Percentiles rank a stretch among this genome's conserved stretches.
Evolutionary conservation across 2,888 invertebrate genomes (phyloP).

Genomic region (Acleris emargana): DNA sequence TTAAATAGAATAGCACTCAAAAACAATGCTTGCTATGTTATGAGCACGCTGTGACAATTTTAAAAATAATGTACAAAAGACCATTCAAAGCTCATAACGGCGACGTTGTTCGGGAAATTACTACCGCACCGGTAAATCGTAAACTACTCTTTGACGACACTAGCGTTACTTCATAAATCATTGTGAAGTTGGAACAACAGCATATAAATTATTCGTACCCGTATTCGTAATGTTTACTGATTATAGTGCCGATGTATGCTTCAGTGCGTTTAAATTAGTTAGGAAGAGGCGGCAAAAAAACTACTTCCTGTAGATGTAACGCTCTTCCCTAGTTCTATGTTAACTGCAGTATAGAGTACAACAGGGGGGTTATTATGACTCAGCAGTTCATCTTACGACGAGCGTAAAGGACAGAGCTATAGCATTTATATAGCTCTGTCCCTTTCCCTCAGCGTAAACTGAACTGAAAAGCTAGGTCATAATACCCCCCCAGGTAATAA

Average conservation of each 20-base stretch:
- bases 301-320: slow-evolving; percentile 19
- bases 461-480: no score
- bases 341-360: neutral
- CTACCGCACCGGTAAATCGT: neutral
- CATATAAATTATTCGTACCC: neutral
- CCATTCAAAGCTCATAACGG: neutral
- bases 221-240: neutral
- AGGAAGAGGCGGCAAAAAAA: slow-evolving; percentile 7
- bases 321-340: neutral
- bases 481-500: no score
- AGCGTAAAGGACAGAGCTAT: no score
- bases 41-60: neutral
- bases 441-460: no score
- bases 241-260: slow-evolving; percentile 24
- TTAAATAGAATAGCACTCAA: no score
- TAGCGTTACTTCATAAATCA: neutral
- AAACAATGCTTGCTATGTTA: no score
- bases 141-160: slow-evolving; percentile 1
- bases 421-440: no score
- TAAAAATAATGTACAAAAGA: neutral
- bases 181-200: neutral
- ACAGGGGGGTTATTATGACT: no score
- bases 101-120: neutral
- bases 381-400: no score
- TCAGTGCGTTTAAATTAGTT: slow-evolving; percentile 21